These are phyloP conservation scores for Spheniscus humboldti DNA, from an alignment of 2,797 vertebrate species.

Conservation along the genomic window DNA sequence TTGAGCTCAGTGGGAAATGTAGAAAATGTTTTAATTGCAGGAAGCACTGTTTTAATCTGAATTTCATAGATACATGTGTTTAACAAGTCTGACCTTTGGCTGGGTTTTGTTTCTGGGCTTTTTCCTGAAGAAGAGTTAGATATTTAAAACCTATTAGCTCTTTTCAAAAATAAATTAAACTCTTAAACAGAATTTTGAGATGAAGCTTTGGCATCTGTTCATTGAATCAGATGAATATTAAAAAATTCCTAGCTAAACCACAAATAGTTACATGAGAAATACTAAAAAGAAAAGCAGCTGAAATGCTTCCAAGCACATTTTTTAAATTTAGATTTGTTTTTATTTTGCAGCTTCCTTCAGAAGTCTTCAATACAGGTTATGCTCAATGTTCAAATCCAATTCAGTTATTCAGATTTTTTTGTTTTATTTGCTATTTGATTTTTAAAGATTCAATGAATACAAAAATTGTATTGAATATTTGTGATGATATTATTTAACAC, in stretches of 20 bases:
- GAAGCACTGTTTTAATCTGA: not conserved
- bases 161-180: slow-evolving; percentile 45
- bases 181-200: slow-evolving; percentile 13
- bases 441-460: not conserved
- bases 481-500: not conserved
- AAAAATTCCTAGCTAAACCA: slow-evolving; percentile 57
- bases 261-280: slow-evolving; percentile 11
- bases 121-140: not conserved
- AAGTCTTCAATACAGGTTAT: not conserved
- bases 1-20: not conserved
- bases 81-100: slow-evolving; percentile 33
- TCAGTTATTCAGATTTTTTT: not conserved
- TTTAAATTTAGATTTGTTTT: not conserved
- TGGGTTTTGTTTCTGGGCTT: not conserved
- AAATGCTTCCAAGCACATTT: slow-evolving; percentile 26
- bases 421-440: not conserved
- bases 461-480: not conserved
- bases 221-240: slow-evolving; percentile 42
- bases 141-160: slow-evolving; percentile 33
- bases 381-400: not conserved
- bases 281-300: not conserved
- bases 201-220: slow-evolving; percentile 31
- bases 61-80: not conserved
- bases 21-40: slow-evolving; percentile 24
- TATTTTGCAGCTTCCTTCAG: slow-evolving; percentile 1